Evolutionary conservation across 2,888 invertebrate species (phyloP).

Genomic region (Drosophila putrida): DNA sequence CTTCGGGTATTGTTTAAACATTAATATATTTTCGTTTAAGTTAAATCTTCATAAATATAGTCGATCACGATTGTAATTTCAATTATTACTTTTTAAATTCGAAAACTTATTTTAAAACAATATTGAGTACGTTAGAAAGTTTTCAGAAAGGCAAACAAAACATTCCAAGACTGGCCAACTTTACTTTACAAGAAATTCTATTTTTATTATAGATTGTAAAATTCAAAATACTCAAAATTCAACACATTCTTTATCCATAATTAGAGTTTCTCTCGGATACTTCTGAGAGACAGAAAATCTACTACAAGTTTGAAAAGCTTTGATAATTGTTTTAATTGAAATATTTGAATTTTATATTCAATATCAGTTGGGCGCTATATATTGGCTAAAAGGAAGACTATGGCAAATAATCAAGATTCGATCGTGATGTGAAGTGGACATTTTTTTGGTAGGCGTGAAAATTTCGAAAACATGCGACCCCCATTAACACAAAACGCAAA

Average conservation of each 20-base stretch:
- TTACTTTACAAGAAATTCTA: too few relatives aligned
- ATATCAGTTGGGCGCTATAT: conserved; percentile 7
- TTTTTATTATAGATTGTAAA: neutral
- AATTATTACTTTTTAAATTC: neutral
- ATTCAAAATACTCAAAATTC: too few relatives aligned
- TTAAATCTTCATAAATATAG: too few relatives aligned
- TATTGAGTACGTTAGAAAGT: neutral
- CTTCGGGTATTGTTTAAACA: too few relatives aligned
- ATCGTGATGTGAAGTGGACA: conserved; percentile 11
- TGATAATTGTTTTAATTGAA: conserved; percentile 13
- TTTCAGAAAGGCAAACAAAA: too few relatives aligned
- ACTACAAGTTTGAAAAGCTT: conserved; percentile 31
- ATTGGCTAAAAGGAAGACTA: conserved; percentile 46
- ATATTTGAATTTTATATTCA: conserved; percentile 33
- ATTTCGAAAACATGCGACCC: conserved; percentile 26
- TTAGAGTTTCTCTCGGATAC: too few relatives aligned
- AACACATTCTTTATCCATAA: neutral
- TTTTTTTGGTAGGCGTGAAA: conserved; percentile 11
- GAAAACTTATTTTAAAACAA: neutral
- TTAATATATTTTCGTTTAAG: too few relatives aligned
- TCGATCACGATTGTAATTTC: too few relatives aligned
- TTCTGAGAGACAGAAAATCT: too few relatives aligned
- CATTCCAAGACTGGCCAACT: too few relatives aligned
- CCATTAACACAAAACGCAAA: conserved; percentile 4
- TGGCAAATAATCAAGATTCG: conserved; percentile 48